These are phyloP conservation scores for Psilopogon haemacephalus DNA, from an alignment of 2,113 vertebrate species.

Conservation along the genomic window DNA sequence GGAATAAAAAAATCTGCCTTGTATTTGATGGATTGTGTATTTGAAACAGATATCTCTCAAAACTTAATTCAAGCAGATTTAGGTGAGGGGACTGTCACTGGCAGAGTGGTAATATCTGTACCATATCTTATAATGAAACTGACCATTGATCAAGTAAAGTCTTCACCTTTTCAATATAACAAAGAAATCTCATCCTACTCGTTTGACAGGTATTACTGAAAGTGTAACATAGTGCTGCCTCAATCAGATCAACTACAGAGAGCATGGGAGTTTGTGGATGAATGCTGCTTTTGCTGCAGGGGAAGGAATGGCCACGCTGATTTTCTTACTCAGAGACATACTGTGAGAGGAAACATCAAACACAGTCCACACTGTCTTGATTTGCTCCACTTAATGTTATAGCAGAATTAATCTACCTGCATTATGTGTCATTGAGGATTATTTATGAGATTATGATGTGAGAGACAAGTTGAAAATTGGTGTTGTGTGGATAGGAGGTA, in stretches of 20 bases:
- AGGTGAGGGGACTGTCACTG: background rate
- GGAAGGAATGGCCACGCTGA: background rate
- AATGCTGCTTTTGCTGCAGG: background rate
- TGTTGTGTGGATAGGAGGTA: background rate
- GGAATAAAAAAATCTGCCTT: background rate
- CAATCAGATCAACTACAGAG: background rate
- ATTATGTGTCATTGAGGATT: background rate
- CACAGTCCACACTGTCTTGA: background rate
- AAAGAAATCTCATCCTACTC: background rate
- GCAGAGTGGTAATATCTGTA: background rate
- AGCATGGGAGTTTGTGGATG: accelerated
- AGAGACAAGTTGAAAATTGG: background rate
- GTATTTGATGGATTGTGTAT: background rate
- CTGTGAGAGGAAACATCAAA: background rate
- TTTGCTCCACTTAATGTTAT: background rate
- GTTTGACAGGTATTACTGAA: background rate
- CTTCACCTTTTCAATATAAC: background rate
- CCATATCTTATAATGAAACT: background rate
- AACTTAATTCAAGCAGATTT: background rate
- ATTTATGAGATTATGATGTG: background rate
- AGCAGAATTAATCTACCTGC: background rate
- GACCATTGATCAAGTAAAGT: background rate
- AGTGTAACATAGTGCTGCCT: background rate
- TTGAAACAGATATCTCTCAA: background rate
- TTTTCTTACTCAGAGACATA: background rate